phyloP scores from a whole-genome alignment of 2,113 vertebrate species.

The Corvus cornix region DNA sequence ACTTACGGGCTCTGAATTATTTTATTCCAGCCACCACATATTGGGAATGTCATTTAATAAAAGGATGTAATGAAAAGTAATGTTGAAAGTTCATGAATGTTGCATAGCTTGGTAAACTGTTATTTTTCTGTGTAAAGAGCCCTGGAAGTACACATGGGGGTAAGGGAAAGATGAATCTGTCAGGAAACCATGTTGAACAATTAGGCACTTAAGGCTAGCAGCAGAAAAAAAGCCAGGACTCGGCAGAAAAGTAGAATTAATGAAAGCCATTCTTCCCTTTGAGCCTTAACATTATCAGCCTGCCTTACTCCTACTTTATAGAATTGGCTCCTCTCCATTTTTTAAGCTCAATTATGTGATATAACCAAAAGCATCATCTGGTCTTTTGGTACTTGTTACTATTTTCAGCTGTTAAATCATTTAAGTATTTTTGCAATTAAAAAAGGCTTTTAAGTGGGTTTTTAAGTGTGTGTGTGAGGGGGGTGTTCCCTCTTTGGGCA shows the following conservation, averaged over 20 bases:
- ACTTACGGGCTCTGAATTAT: neutral
- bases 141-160: neutral
- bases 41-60: neutral
- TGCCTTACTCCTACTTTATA: neutral
- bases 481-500: neutral
- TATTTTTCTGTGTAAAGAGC: neutral
- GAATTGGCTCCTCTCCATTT: slow-evolving; percentile 10
- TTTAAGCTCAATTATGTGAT: neutral
- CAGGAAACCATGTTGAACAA: neutral
- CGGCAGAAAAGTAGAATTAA: slow-evolving; percentile 38
- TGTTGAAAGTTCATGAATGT: neutral
- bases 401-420: slow-evolving; percentile 28
- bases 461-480: fast-evolving
- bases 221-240: neutral
- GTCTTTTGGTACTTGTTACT: slow-evolving; percentile 6
- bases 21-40: neutral
- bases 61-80: neutral
- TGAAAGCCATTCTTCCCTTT: slow-evolving; percentile 22
- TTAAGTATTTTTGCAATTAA: slow-evolving; percentile 31
- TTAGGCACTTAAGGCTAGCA: neutral
- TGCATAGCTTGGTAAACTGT: neutral
- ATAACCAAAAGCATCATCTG: neutral
- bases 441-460: neutral
- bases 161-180: slow-evolving; percentile 7
- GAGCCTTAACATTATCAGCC: neutral